Base-by-base conservation (phyloP, 2,888 invertebrate genomes). In the Ommatoiulus sabulosus region DNA sequence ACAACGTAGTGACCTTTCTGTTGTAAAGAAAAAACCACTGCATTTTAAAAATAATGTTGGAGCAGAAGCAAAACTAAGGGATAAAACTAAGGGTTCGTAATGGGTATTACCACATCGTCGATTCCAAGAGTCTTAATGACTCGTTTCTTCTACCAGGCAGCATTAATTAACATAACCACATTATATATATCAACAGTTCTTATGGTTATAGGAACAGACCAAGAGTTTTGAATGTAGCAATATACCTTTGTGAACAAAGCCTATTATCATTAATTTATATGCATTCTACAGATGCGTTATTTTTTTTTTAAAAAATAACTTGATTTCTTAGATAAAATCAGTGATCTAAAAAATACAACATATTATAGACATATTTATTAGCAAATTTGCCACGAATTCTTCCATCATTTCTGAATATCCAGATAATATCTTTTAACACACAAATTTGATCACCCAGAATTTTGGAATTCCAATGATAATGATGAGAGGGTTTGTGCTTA, bases 1-100 rank as follows among this genome's bases (percentile, higher is more conserved):
- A 94, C 93, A 89, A 93, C 91, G 91, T 93, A 94, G 90, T 93
- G 93, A 5, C 94, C 94, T 91, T 93, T 92, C 94, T 94, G 91
- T 44, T 91, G 90, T 87, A 86, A 20, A 89, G 8, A 15, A 90
- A 86, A 87, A 24, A 44, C 46, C 17, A 63, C 20, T 12, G 24
- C 20, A 20, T 15, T 72, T 87, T 35, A 35, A 35, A 35, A 35
- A 35, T 35, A 35, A 3, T 52, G 12, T 52, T 44, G 24, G n/a
- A 44, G n/a, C n/a, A 6, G 20, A 72, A 80, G 46, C 85, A 7
- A 3, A 17, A 20, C 10, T 1, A 52, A 24, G 20, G 17, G 15
- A 6, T 87, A 24, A 20, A 24, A 52, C 10, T 52, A 17, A 10
- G 48, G 72, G 3, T 72, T 5, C 72, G 10, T 10, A 48, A 35